A percentile compares a stretch with the other conserved stretches of the same genome.
These are phyloP conservation scores for Loriculus beryllinus DNA, from an alignment of 2,797 vertebrate genomes.

Conservation along the genomic window DNA sequence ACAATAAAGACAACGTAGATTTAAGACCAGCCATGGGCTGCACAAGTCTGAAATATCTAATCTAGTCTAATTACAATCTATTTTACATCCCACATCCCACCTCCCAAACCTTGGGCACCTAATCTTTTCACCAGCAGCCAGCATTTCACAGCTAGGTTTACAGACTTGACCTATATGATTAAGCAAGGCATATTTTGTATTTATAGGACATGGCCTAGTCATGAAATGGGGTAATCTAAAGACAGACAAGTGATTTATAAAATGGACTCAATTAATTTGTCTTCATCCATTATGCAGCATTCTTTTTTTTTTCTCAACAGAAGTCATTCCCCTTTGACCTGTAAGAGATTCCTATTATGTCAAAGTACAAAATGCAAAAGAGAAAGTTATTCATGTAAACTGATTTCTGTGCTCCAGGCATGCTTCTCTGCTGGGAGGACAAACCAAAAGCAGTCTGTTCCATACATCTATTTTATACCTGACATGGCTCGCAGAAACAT, in stretches of 20 bases:
- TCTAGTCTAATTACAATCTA: constrained; percentile 59
- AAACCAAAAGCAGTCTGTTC: neutral
- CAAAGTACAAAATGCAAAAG: neutral
- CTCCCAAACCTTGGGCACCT: constrained; percentile 6
- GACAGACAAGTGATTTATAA: constrained; percentile 36
- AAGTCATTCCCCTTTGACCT: constrained; percentile 31
- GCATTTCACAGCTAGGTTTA: constrained; percentile 42
- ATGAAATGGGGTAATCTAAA: neutral
- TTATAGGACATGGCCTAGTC: constrained; percentile 16
- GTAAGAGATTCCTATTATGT: neutral
- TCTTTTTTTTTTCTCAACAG: constrained; percentile 15
- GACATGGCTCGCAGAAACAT: neutral
- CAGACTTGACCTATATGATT: constrained; percentile 34
- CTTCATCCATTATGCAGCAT: constrained; percentile 10
- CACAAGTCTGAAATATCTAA: constrained; percentile 57
- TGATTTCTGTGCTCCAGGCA: neutral
- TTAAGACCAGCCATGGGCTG: constrained; percentile 48
- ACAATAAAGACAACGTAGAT: constrained; percentile 67
- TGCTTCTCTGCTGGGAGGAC: neutral
- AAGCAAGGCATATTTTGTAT: constrained; percentile 28
- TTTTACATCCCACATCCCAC: constrained; percentile 33
- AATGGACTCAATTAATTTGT: constrained; percentile 5
- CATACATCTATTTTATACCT: neutral
- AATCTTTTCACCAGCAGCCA: constrained; percentile 40
- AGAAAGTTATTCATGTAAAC: neutral